These are phyloP conservation scores for Puntigrus tetrazona DNA, from an alignment of 2,113 vertebrate species.

Conservation along the genomic window DNA sequence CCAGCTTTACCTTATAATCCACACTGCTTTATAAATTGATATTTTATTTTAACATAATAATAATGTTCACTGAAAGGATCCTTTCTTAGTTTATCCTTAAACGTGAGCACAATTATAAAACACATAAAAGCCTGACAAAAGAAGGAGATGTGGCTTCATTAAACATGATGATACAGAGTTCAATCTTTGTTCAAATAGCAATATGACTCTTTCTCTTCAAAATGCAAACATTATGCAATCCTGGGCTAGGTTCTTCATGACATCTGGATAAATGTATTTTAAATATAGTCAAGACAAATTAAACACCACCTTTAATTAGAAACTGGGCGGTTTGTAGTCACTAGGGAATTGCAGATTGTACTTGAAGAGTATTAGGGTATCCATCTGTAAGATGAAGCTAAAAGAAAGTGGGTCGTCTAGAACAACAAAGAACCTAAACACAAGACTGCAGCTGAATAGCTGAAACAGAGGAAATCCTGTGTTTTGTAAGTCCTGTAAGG, in stretches of 20 bases:
- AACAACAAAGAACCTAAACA: background rate
- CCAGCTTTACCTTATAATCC: background rate
- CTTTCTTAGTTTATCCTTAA: background rate
- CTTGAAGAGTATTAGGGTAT: background rate
- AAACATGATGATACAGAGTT: background rate
- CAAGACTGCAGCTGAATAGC: background rate
- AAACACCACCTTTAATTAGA: background rate
- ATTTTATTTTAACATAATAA: background rate
- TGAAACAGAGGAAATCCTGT: background rate
- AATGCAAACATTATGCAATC: background rate
- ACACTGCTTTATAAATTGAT: background rate
- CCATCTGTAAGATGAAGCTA: constrained; percentile 1
- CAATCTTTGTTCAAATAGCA: background rate
- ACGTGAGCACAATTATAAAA: background rate
- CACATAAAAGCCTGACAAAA: background rate
- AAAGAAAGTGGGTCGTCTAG: background rate
- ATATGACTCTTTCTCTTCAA: background rate
- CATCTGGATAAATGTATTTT: background rate
- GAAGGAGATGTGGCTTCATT: background rate
- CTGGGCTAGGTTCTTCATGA: background rate
- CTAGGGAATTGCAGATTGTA: background rate
- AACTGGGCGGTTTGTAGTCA: background rate
- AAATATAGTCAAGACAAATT: background rate
- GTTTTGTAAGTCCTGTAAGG: background rate
- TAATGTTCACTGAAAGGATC: background rate